A percentile compares a stretch with the other conserved stretches of the same genome.
Evolutionary conservation across 2,113 vertebrate genomes (phyloP).

Genomic region (Henicopernis longicauda): DNA sequence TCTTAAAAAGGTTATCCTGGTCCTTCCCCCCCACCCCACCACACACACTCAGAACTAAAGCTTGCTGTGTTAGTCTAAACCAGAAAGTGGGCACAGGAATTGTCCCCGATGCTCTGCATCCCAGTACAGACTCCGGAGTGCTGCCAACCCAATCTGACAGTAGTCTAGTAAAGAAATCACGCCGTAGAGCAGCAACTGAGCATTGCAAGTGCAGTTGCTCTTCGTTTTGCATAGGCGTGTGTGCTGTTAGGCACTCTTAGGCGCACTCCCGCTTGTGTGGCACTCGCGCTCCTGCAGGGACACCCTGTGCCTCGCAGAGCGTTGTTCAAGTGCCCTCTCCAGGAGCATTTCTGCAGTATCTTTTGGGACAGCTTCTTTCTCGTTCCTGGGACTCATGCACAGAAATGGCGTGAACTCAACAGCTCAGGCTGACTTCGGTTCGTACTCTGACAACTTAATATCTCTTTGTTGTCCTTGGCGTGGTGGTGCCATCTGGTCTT

Average conservation of each 20-base stretch:
- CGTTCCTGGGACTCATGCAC: not conserved
- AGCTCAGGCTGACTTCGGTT: not conserved
- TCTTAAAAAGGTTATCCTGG: not conserved
- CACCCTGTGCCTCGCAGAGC: not conserved
- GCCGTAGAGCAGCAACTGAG: rapidly evolving
- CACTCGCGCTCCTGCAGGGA: rapidly evolving
- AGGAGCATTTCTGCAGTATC: not conserved
- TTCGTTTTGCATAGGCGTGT: rapidly evolving
- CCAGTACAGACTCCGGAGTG: not conserved
- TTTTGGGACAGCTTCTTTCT: not conserved
- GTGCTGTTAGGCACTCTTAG: rapidly evolving
- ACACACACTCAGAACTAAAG: not conserved
- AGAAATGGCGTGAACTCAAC: not conserved
- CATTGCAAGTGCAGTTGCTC: no score
- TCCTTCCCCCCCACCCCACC: not conserved
- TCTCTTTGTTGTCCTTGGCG: not conserved
- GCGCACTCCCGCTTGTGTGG: rapidly evolving
- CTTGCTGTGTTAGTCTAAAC: not conserved
- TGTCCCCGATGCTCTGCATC: not conserved
- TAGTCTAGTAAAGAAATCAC: not conserved
- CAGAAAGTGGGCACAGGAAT: not conserved
- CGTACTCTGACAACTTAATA: not conserved
- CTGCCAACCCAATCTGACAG: not conserved
- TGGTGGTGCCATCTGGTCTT: constrained; percentile 21
- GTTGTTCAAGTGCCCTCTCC: no score